These are phyloP conservation scores for Chloropsis cyanopogon DNA, from an alignment of 2,113 vertebrate genomes.

Conservation along the genomic window DNA sequence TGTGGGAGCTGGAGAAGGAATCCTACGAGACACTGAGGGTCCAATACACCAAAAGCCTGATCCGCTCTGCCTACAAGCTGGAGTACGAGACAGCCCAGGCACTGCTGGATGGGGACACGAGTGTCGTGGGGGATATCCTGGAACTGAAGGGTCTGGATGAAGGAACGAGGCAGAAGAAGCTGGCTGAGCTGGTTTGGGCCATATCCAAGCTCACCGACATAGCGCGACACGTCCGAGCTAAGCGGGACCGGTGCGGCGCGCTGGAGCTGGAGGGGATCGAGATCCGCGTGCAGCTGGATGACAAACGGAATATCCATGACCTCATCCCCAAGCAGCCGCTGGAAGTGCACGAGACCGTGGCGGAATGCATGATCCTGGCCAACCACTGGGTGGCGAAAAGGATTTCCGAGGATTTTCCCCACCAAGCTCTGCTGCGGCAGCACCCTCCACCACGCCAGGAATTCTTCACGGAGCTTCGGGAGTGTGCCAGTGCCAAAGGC, in stretches of 20 bases:
- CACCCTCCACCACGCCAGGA: conserved; percentile 90
- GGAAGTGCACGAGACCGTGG: conserved; percentile 93
- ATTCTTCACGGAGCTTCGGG: conserved; percentile 83
- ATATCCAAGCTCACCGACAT: conserved; percentile 80
- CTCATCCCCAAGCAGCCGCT: conserved; percentile 89
- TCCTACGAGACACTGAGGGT: conserved; percentile 75
- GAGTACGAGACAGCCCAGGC: conserved; percentile 89
- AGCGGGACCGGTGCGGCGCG: conserved; percentile 82
- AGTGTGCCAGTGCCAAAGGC: conserved; percentile 81
- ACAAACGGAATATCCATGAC: conserved; percentile 84
- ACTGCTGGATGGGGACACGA: conserved; percentile 78
- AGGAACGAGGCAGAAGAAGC: conserved; percentile 48
- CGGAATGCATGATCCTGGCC: conserved; percentile 96
- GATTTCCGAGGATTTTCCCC: conserved; percentile 85
- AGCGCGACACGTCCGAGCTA: conserved; percentile 78
- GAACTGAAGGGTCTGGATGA: conserved; percentile 74
- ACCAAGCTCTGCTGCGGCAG: conserved; percentile 84
- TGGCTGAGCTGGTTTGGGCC: conserved; percentile 77
- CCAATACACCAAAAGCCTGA: conserved; percentile 81
- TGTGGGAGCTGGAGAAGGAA: conserved; percentile 86
- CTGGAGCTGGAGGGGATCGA: conserved; percentile 93
- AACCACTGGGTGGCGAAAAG: conserved; percentile 98
- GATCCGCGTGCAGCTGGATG: conserved; percentile 86
- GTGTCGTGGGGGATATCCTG: conserved; percentile 60
- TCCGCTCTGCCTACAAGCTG: conserved; percentile 91